Base-by-base conservation (phyloP, 2,888 invertebrate genomes). In the Orthonychiurus folsomi region DNA sequence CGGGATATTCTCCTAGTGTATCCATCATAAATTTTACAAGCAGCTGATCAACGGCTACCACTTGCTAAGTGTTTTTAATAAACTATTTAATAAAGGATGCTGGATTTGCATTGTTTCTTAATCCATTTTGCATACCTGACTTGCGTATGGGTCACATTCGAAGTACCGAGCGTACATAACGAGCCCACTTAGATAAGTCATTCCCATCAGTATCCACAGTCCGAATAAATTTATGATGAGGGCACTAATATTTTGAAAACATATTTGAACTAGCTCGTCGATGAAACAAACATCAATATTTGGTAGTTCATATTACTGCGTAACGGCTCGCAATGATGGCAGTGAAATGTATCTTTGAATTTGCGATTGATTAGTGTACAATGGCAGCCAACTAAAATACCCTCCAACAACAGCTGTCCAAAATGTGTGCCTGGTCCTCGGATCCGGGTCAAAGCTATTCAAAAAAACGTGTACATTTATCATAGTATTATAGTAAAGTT, bases 11-110 rank as follows among this genome's bases (percentile, higher is more conserved):
- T 0, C 89, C 88, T 75, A 94, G 82, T 64, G 86, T 84, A 66
- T 86, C 85, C 80, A 95, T 89, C 24, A 96, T 92, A 76, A 91
- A 96, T 50, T 89, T 82, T 0, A 95, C 95, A 63, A 95, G 81
- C 53, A 95, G 80, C 76, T 94, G 87, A 77, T 92, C 92, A 2
- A 85, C 81, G 0, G 84, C 86, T 58, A 79, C 79, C 63, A 90
- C 87, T 68, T 87, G 76, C 79, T 85, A 70, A 71, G 75, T 74
- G 12, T 37, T 37, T 5, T 52, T 23, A 52, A 23, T 12, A 21
- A 9, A 52, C 5, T 12, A 52, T 12, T 24, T 60, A 23, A 55
- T 28, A 9, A 55, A 27, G n/a, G n/a, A 18, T 52, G 9, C n/a
- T 21, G 18, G 9, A 52, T 24, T 37, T 37, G 12, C 47, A 15